These are phyloP conservation scores for Lithosia quadra DNA, from an alignment of 2,888 invertebrate species.

Conservation along the genomic window DNA sequence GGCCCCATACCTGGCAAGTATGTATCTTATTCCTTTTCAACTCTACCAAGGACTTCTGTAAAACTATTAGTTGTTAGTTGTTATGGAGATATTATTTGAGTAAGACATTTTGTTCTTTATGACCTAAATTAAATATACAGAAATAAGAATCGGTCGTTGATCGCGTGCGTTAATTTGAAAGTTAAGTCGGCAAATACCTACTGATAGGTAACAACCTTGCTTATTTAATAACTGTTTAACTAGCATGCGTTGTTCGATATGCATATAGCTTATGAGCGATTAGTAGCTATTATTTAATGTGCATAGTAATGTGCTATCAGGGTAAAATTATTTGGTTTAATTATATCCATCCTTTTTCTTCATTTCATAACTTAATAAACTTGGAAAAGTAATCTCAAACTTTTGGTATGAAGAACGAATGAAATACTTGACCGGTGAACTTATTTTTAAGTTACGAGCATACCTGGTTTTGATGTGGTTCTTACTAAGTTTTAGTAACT, in stretches of 20 bases:
- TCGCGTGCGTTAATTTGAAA: conserved; percentile 55
- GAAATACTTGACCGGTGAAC: background rate
- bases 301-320: background rate
- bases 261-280: background rate
- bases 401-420: conserved; percentile 38
- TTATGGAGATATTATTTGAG: background rate
- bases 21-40: too few species aligned
- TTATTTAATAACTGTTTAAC: conserved; percentile 3
- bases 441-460: background rate
- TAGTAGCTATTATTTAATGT: background rate
- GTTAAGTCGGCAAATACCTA: conserved; percentile 34
- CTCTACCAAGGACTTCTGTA: too few species aligned
- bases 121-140: conserved; percentile 50
- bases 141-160: conserved; percentile 49
- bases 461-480: conserved; percentile 11
- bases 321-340: background rate
- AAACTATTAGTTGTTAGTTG: too few species aligned
- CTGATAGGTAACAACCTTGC: conserved; percentile 22
- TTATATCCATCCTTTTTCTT: conserved; percentile 24
- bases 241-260: background rate
- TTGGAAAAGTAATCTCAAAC: conserved; percentile 48
- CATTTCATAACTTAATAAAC: conserved; percentile 37
- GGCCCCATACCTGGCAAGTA: too few species aligned
- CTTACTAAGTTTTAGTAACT: background rate
- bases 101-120: conserved; percentile 19